Percentiles rank a stretch among this genome's conserved stretches.
These are phyloP conservation scores for Pleuronectes platessa DNA, from an alignment of 2,113 vertebrate genomes.

Conservation along the genomic window DNA sequence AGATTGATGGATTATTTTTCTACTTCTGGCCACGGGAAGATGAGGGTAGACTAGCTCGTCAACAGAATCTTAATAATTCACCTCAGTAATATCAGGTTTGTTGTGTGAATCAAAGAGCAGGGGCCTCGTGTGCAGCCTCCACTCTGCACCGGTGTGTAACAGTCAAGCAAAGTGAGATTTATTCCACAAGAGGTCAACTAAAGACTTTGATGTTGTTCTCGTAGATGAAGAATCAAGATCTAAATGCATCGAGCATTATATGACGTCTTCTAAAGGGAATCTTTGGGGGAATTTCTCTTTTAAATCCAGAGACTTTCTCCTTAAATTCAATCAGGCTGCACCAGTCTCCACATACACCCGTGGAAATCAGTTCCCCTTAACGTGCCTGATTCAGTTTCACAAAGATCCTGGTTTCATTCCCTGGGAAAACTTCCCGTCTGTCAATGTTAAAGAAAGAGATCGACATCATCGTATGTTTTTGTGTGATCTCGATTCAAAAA, in stretches of 20 bases:
- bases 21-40: neutral
- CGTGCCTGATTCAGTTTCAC: too few species aligned
- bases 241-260: constrained; percentile 18
- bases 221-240: neutral
- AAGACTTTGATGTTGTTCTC: neutral
- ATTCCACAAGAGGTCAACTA: neutral
- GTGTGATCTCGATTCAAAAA: too few species aligned
- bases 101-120: neutral
- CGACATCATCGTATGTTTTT: too few species aligned
- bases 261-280: constrained; percentile 1
- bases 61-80: neutral
- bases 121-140: too few species aligned
- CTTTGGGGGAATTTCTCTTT: constrained; percentile 6
- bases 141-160: neutral
- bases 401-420: too few species aligned
- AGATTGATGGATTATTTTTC: constrained; percentile 16
- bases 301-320: constrained; percentile 5
- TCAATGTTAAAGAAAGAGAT: too few species aligned
- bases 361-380: too few species aligned
- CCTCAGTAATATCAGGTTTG: neutral
- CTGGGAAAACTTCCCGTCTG: too few species aligned
- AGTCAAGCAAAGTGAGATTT: constrained; percentile 5
- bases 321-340: too few species aligned
- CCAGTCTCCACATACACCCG: too few species aligned
- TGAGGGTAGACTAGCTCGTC: neutral